Evolutionary conservation across 1,140 invertebrate species (phyloP).

Genomic region (Teleopsis dalmanni): DNA sequence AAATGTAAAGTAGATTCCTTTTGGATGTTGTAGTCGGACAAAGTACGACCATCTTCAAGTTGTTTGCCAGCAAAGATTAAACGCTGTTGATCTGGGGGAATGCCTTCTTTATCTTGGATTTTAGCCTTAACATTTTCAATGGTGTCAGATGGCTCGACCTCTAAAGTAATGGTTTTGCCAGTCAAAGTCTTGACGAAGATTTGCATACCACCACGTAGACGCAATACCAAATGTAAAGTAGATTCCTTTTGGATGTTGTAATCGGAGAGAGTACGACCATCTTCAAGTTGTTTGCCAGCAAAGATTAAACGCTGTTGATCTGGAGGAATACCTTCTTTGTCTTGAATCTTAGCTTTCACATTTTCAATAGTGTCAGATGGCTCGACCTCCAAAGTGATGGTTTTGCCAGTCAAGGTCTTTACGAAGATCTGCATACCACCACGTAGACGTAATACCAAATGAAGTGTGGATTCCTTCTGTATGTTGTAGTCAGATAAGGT

Average conservation of each 20-base stretch:
- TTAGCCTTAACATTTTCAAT: conserved; percentile 71
- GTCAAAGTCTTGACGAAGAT: conserved; percentile 90
- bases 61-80: conserved; percentile 55
- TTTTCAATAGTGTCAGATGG: conserved; percentile 72
- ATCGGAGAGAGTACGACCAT: conserved; percentile 70
- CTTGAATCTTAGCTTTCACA: conserved; percentile 69
- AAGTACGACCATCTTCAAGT: conserved; percentile 52
- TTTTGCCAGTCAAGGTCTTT: conserved; percentile 75
- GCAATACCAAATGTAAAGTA: conserved; percentile 66
- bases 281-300: conserved; percentile 73
- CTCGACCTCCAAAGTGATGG: conserved; percentile 73
- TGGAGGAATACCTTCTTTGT: conserved; percentile 65
- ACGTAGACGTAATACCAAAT: conserved; percentile 74
- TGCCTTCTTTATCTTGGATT: conserved; percentile 62
- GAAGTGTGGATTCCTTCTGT: conserved; percentile 84
- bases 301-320: conserved; percentile 68
- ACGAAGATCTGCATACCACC: conserved; percentile 73
- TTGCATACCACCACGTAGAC: conserved; percentile 70
- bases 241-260: conserved; percentile 79
- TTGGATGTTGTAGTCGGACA: conserved; percentile 55
- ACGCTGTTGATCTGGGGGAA: conserved; percentile 56
- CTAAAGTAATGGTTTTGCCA: conserved; percentile 84
- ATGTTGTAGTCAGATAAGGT: conserved; percentile 66
- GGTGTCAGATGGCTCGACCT: conserved; percentile 63
- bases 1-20: conserved; percentile 61